Conservation (phyloP, 1,140 invertebrate genomes). For the Zaprionus tsacasi region DNA sequence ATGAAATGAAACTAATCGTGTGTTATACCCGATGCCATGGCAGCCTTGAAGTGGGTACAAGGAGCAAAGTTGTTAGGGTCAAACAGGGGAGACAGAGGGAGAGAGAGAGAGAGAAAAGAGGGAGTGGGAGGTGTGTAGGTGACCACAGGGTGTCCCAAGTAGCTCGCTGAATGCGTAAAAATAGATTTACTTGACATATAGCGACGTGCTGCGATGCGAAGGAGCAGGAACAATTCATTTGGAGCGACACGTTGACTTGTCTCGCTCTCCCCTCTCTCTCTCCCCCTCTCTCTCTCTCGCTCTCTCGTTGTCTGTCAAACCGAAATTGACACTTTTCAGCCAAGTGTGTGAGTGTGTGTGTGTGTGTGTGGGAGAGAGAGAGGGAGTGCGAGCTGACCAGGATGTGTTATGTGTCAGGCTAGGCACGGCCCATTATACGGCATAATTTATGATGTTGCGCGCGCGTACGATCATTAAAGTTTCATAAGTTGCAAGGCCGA, state of each 20-base stretch:
- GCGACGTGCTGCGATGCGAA: slow-evolving; percentile 11
- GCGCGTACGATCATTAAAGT: slow-evolving; percentile 48
- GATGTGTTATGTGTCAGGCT: slow-evolving; percentile 33
- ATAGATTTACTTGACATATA: slow-evolving; percentile 43
- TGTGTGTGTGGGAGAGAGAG: neutral
- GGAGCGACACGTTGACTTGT: slow-evolving; percentile 3
- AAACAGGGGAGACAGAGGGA: neutral
- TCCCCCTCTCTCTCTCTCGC: too few relatives aligned
- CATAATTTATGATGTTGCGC: slow-evolving; percentile 50
- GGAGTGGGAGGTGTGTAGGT: neutral
- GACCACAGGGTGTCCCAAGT: slow-evolving; percentile 15
- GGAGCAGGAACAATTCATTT: slow-evolving; percentile 54
- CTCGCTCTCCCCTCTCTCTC: too few relatives aligned
- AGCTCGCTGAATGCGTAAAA: slow-evolving; percentile 34
- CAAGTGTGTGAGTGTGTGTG: slow-evolving; percentile 18
- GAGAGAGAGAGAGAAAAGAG: neutral
- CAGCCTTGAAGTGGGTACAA: neutral
- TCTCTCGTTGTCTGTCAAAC: slow-evolving; percentile 33
- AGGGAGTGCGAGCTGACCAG: slow-evolving; percentile 22
- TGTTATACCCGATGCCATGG: neutral
- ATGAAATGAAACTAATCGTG: neutral
- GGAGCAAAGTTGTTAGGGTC: slow-evolving; percentile 19
- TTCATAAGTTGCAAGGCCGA: slow-evolving; percentile 26
- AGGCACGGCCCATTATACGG: slow-evolving; percentile 34
- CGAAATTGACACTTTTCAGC: slow-evolving; percentile 49